phyloP scores from a whole-genome alignment of 2,797 vertebrate species.

The Gephyroberyx darwinii region DNA sequence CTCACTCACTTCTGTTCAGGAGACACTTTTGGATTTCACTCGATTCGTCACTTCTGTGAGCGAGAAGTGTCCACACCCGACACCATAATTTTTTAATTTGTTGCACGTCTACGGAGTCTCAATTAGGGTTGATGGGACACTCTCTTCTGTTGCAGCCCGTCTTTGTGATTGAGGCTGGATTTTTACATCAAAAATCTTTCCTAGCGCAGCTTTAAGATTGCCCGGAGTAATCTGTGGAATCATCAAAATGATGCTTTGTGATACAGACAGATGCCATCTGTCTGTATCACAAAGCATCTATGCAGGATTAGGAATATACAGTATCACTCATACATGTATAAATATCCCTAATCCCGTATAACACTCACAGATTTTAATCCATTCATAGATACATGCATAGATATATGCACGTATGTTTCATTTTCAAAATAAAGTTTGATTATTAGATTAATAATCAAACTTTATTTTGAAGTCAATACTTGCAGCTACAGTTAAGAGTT shows the following conservation, averaged over 20 bases:
- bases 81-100: conserved; percentile 15
- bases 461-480: background rate
- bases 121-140: background rate
- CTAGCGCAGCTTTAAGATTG: conserved; percentile 63
- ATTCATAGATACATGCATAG: conserved; percentile 9
- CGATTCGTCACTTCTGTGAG: background rate
- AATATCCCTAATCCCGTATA: conserved; percentile 36
- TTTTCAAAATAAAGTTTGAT: too few species aligned
- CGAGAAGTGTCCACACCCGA: background rate
- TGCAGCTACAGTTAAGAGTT: conserved; percentile 5
- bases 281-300: conserved; percentile 68
- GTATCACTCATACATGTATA: conserved; percentile 29
- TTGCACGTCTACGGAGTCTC: background rate
- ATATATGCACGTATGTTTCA: too few species aligned
- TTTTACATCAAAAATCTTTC: conserved; percentile 60
- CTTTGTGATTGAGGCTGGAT: conserved; percentile 39
- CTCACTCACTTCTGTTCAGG: too few species aligned
- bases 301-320: conserved; percentile 65
- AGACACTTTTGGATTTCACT: background rate
- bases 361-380: conserved; percentile 11
- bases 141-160: background rate
- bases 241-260: conserved; percentile 81
- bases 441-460: background rate
- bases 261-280: conserved; percentile 82
- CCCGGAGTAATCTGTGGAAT: conserved; percentile 80